phyloP scores from a whole-genome alignment of 2,113 vertebrate species.

The Parotia lawesii region DNA sequence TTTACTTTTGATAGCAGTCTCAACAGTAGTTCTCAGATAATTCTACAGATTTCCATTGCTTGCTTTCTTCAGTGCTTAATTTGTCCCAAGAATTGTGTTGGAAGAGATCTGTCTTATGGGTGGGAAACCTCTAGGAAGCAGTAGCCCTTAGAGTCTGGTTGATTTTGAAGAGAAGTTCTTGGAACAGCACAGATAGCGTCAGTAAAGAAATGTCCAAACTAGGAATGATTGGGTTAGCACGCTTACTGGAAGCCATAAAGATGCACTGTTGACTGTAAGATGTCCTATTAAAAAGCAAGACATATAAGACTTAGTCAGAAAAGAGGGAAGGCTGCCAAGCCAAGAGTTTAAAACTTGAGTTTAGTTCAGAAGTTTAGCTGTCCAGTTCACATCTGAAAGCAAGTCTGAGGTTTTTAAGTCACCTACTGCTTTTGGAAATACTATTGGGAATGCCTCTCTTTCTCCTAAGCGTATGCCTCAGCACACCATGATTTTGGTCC shows the following conservation, averaged over 20 bases:
- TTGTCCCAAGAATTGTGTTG: not conserved
- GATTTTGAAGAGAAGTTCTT: not conserved
- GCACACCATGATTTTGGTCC: not conserved
- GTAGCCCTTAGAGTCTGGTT: not conserved
- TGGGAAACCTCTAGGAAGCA: not conserved
- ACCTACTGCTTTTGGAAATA: not conserved
- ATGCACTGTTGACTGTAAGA: not conserved
- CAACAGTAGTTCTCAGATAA: not conserved
- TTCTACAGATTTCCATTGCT: not conserved
- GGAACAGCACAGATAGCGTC: not conserved
- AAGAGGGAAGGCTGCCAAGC: not conserved
- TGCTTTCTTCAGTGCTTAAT: not conserved
- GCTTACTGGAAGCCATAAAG: not conserved
- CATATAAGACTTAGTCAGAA: not conserved
- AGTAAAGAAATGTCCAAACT: not conserved
- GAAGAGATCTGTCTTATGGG: not conserved
- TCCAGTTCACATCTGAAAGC: not conserved
- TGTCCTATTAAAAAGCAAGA: not conserved
- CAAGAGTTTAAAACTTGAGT: not conserved
- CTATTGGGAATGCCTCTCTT: not conserved
- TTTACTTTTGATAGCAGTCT: not conserved
- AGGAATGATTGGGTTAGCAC: not conserved
- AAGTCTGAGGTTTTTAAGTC: not conserved
- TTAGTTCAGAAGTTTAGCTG: not conserved
- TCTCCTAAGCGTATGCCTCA: not conserved